Percentiles rank a stretch among this genome's conserved stretches.
Evolutionary conservation across 2,797 vertebrate species (phyloP).

Genomic region (Tinamus major): DNA sequence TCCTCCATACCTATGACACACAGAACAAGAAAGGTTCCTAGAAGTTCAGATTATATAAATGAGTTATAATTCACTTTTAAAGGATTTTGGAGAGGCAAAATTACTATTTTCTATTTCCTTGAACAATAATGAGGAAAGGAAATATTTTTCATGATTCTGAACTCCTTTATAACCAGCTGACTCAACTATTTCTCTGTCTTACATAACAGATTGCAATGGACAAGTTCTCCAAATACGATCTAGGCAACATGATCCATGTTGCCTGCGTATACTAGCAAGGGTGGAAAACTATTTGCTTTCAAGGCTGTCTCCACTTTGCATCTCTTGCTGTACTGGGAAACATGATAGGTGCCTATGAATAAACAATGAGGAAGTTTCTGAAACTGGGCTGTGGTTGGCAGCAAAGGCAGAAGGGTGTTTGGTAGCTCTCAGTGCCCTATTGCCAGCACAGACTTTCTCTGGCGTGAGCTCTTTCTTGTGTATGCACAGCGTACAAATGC

Average conservation of each 20-base stretch:
- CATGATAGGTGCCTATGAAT: not conserved
- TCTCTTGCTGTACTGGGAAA: not conserved
- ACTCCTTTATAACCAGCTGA: not conserved
- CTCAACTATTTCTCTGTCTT: not conserved
- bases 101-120: not conserved
- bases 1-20: not conserved
- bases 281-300: slow-evolving; percentile 49
- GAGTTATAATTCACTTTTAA: not conserved
- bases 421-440: not conserved
- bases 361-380: not conserved
- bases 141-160: not conserved
- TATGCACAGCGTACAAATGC: not conserved
- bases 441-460: not conserved
- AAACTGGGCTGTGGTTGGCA: not conserved
- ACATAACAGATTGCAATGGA: not conserved
- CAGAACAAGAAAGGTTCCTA: not conserved
- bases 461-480: not conserved
- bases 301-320: not conserved
- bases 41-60: not conserved
- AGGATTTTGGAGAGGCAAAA: not conserved
- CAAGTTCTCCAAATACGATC: not conserved
- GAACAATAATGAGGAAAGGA: not conserved
- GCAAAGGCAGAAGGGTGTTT: not conserved
- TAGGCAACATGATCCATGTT: not conserved
- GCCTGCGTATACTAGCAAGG: not conserved